These are phyloP conservation scores for Champsocephalus esox DNA, from an alignment of 2,797 vertebrate species.

Conservation along the genomic window DNA sequence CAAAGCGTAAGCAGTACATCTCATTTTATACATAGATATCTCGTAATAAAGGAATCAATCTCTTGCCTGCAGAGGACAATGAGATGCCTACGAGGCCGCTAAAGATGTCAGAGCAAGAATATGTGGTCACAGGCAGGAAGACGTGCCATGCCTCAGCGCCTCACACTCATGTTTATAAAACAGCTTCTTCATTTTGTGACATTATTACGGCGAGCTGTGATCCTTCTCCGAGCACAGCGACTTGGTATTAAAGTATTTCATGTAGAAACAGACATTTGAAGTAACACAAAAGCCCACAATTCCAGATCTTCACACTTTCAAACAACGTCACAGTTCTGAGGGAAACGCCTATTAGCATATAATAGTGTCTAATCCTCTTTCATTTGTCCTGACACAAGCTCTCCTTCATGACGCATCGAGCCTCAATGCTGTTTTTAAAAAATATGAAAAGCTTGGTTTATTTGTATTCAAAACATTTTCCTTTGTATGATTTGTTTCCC, in stretches of 20 bases:
- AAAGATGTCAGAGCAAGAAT: constrained; percentile 51
- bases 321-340: constrained; percentile 32
- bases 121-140: constrained; percentile 38
- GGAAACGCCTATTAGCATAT: constrained; percentile 39
- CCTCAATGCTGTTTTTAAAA: constrained; percentile 17
- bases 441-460: constrained; percentile 40
- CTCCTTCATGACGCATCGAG: constrained; percentile 29
- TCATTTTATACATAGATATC: constrained; percentile 23
- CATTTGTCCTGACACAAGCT: constrained; percentile 29
- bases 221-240: constrained; percentile 11
- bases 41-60: constrained; percentile 33
- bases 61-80: constrained; percentile 11
- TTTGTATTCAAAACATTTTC: constrained; percentile 23
- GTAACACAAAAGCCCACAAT: constrained; percentile 37
- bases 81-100: constrained; percentile 25
- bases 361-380: constrained; percentile 39
- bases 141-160: constrained; percentile 9
- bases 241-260: constrained; percentile 47
- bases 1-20: constrained; percentile 11
- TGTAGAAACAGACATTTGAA: constrained; percentile 45
- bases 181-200: constrained; percentile 57
- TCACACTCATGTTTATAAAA: constrained; percentile 71
- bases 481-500: constrained; percentile 3
- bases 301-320: constrained; percentile 32
- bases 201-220: constrained; percentile 50